Evolutionary conservation across 2,888 invertebrate genomes (phyloP).

Genomic region (Philereme transversata): DNA sequence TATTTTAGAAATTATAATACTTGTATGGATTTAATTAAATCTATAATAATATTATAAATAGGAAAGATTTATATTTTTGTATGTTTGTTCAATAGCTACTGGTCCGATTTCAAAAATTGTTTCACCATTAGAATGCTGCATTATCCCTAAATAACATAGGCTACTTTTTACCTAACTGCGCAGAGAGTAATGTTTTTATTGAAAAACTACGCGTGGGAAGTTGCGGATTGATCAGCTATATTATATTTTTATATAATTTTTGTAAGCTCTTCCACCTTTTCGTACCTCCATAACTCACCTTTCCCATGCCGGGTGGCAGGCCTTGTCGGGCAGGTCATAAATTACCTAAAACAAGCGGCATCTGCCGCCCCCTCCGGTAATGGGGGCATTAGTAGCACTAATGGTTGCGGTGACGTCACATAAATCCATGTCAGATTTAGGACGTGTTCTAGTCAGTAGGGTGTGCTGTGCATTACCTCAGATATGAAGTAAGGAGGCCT

Average conservation of each 20-base stretch:
- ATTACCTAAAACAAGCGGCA: slow-evolving; percentile 83
- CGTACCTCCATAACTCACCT: slow-evolving; percentile 52
- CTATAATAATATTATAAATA: too few species aligned
- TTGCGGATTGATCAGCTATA: too few species aligned
- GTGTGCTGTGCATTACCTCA: slow-evolving; percentile 19
- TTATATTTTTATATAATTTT: not conserved
- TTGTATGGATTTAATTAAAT: too few species aligned
- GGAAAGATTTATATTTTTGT: too few species aligned
- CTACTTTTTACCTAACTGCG: too few species aligned
- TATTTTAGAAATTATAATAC: too few species aligned
- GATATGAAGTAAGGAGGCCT: not conserved
- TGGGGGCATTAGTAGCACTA: slow-evolving; percentile 81
- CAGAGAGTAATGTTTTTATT: too few species aligned
- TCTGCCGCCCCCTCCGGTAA: slow-evolving; percentile 77
- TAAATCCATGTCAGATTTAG: slow-evolving; percentile 81
- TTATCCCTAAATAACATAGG: too few species aligned
- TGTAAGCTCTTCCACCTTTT: slow-evolving; percentile 46
- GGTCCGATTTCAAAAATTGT: too few species aligned
- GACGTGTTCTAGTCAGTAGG: slow-evolving; percentile 46
- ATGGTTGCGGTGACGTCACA: slow-evolving; percentile 80
- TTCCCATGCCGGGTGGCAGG: slow-evolving; percentile 51
- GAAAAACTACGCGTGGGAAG: too few species aligned
- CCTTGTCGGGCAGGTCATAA: slow-evolving; percentile 73
- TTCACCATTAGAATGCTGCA: too few species aligned
- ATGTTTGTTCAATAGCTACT: too few species aligned